phyloP scores from a whole-genome alignment of 2,888 invertebrate genomes.

The Scaptomyza reducta region DNA sequence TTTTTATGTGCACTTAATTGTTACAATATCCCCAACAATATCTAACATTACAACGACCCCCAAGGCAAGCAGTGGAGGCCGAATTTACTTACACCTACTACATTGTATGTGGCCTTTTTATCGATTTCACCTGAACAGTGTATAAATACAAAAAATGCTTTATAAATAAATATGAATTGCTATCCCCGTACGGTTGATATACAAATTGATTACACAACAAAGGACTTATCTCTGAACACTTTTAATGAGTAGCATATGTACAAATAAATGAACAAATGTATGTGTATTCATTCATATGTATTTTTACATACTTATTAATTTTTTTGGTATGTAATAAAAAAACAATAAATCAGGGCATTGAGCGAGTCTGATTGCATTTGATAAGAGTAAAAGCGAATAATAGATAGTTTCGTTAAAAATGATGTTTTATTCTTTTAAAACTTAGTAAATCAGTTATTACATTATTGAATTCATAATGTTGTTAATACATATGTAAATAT shows the following conservation, averaged over 20 bases:
- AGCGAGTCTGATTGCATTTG: slow-evolving; percentile 1
- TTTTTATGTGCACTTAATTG: slow-evolving; percentile 33
- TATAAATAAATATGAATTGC: slow-evolving; percentile 23
- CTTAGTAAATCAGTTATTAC: not conserved
- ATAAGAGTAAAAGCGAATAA: not conserved
- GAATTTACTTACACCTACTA: slow-evolving; percentile 21
- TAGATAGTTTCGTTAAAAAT: not conserved
- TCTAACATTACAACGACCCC: slow-evolving; percentile 27
- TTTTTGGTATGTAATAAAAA: not conserved
- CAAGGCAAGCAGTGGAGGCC: slow-evolving; percentile 30
- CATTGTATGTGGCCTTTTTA: slow-evolving; percentile 43
- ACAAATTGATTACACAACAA: slow-evolving; percentile 5
- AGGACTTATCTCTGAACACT: slow-evolving; percentile 11
- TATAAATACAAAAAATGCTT: slow-evolving; percentile 30
- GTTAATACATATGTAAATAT: not conserved
- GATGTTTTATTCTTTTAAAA: not conserved
- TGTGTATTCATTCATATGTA: not conserved
- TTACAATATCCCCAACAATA: slow-evolving; percentile 5
- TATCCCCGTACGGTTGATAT: slow-evolving; percentile 8
- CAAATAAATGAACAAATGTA: not conserved
- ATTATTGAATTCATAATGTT: not conserved
- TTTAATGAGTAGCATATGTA: slow-evolving; percentile 3
- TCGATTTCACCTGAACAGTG: slow-evolving; percentile 63
- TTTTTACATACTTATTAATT: slow-evolving; percentile 4
- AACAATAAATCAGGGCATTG: not conserved